phyloP scores from a whole-genome alignment of 2,797 vertebrate species.

The Brachymystax lenok region DNA sequence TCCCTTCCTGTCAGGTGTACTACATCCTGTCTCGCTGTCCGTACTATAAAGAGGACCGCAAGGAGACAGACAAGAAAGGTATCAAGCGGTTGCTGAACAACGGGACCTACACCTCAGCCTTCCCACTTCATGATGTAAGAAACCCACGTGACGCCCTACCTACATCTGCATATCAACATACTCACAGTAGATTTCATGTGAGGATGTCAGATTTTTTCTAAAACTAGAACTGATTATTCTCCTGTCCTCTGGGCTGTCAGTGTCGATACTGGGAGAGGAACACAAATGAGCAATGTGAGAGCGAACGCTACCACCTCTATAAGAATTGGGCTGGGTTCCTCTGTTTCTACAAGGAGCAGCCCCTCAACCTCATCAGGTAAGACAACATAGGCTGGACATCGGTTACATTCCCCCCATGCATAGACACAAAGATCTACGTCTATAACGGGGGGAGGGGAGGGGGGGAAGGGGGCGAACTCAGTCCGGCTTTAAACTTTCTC shows the following conservation, averaged over 20 bases:
- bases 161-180: too few species aligned
- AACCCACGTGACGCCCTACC: too few species aligned
- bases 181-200: neutral
- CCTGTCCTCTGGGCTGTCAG: conserved; percentile 61
- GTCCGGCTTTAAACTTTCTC: too few species aligned
- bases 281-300: conserved; percentile 74
- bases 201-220: neutral
- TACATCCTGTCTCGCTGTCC: conserved; percentile 93
- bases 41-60: conserved; percentile 83
- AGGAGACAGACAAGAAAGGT: conserved; percentile 90
- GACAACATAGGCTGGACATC: neutral
- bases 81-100: conserved; percentile 93
- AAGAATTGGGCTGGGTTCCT: conserved; percentile 90
- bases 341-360: conserved; percentile 94
- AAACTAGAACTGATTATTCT: too few species aligned
- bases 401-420: too few species aligned
- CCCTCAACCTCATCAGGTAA: conserved; percentile 89
- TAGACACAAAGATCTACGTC: neutral
- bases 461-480: too few species aligned
- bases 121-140: conserved; percentile 93
- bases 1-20: conserved; percentile 81
- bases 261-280: conserved; percentile 90
- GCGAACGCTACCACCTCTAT: conserved; percentile 84
- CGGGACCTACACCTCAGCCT: conserved; percentile 87
- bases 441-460: too few species aligned